Evolutionary conservation across 1,140 invertebrate genomes (phyloP).

Genomic region (Drosophila seguyi): DNA sequence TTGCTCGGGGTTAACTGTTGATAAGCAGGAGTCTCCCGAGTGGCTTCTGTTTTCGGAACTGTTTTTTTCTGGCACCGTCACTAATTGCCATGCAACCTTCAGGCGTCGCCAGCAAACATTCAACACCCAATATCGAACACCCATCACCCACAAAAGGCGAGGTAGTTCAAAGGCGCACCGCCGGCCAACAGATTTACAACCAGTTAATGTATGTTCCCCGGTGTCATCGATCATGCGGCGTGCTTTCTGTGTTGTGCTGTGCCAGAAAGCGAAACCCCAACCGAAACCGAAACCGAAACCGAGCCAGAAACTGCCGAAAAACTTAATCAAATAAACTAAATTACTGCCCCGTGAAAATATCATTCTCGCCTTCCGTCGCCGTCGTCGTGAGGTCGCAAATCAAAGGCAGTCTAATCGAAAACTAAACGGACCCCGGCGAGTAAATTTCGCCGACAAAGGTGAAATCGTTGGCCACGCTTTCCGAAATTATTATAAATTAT

Average conservation of each 20-base stretch:
- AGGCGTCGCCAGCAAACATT: conserved; percentile 58
- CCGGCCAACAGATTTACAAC: conserved; percentile 77
- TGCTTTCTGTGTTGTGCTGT: conserved; percentile 66
- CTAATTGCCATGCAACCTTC: conserved; percentile 81
- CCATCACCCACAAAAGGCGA: conserved; percentile 14
- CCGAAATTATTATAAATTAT: conserved; percentile 82
- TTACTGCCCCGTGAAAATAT: conserved; percentile 68
- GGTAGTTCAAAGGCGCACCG: conserved; percentile 62
- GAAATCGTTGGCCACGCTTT: conserved; percentile 70
- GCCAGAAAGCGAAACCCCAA: conserved; percentile 30
- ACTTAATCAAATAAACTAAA: conserved; percentile 83
- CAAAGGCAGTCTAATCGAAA: conserved; percentile 82
- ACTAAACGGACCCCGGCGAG: conserved; percentile 74
- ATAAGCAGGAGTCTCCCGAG: conserved; percentile 38
- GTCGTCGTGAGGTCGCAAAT: conserved; percentile 77
- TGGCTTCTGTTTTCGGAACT: conserved; percentile 23
- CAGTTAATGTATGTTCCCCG: conserved; percentile 76
- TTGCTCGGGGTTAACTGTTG: conserved; percentile 37
- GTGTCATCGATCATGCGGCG: conserved; percentile 82
- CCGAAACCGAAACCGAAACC: background rate
- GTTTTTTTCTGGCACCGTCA: conserved; percentile 47
- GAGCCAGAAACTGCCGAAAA: conserved; percentile 48
- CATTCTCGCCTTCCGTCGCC: conserved; percentile 44
- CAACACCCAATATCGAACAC: conserved; percentile 12
- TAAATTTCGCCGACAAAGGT: conserved; percentile 82